These are phyloP conservation scores for Timandra comae DNA, from an alignment of 2,888 invertebrate species.

Conservation along the genomic window DNA sequence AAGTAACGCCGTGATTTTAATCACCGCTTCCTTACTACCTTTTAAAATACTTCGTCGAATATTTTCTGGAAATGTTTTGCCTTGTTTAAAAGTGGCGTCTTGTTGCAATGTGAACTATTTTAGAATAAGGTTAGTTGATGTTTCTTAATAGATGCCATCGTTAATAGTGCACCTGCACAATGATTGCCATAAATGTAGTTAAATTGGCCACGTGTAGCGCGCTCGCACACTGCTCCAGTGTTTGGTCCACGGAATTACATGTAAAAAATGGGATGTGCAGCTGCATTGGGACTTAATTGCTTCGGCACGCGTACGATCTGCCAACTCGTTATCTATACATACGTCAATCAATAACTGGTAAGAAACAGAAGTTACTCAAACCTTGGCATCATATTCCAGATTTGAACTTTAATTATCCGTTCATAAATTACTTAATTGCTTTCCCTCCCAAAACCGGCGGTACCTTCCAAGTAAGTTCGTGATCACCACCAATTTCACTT, in stretches of 20 bases:
- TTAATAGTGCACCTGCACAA: not conserved
- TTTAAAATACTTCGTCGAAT: too few species aligned
- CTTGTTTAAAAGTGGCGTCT: conserved; percentile 7
- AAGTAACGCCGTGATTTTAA: conserved; percentile 1
- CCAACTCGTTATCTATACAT: conserved; percentile 5
- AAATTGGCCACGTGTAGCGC: not conserved
- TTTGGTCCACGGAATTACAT: conserved; percentile 5
- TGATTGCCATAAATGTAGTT: not conserved
- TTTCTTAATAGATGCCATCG: not conserved
- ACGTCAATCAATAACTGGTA: too few species aligned
- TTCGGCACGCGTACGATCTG: conserved; percentile 36
- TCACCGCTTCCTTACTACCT: too few species aligned
- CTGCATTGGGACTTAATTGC: conserved; percentile 37
- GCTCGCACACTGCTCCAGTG: conserved; percentile 1
- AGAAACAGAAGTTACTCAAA: too few species aligned
- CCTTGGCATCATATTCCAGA: too few species aligned
- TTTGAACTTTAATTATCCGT: too few species aligned
- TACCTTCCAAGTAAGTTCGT: too few species aligned
- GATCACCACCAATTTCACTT: conserved; percentile 8
- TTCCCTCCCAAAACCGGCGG: too few species aligned
- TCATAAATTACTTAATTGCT: too few species aligned
- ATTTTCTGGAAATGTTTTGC: too few species aligned
- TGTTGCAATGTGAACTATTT: too few species aligned
- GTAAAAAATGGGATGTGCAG: conserved; percentile 31
- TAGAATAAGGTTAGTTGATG: too few species aligned